phyloP scores from a whole-genome alignment of 2,888 invertebrate genomes.

The Endomychus coccineus region DNA sequence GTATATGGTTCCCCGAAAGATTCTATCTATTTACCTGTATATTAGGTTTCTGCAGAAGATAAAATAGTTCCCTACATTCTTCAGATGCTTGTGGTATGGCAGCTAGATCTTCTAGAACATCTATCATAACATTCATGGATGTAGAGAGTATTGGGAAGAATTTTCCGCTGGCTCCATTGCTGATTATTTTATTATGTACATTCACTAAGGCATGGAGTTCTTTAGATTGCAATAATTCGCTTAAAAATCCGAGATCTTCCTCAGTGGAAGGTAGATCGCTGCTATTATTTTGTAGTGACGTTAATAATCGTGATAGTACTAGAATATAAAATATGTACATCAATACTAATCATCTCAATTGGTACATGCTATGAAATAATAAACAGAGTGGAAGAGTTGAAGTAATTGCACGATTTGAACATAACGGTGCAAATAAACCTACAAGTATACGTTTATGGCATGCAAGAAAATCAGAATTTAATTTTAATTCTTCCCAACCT shows the following conservation, averaged over 20 bases:
- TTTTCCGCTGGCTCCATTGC: slow-evolving; percentile 76
- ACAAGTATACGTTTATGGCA: no score
- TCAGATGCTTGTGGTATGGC: slow-evolving; percentile 59
- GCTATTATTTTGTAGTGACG: slow-evolving; percentile 75
- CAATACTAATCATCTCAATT: no score
- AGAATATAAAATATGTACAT: no score
- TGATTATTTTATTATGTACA: slow-evolving; percentile 82
- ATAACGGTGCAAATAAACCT: no score
- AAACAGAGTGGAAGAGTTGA: no score
- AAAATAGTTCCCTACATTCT: slow-evolving; percentile 72
- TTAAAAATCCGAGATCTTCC: slow-evolving; percentile 80
- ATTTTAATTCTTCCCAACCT: no score
- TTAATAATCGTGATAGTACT: slow-evolving; percentile 74
- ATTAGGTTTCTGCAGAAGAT: slow-evolving; percentile 76
- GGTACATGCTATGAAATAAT: no score
- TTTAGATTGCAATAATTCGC: slow-evolving; percentile 75
- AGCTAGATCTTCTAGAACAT: slow-evolving; percentile 71
- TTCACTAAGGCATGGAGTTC: slow-evolving; percentile 85
- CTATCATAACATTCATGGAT: slow-evolving; percentile 69
- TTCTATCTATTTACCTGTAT: slow-evolving; percentile 67
- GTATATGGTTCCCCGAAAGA: no score
- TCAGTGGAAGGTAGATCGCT: slow-evolving; percentile 60
- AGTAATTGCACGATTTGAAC: no score
- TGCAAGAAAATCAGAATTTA: no score
- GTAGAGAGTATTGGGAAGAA: slow-evolving; percentile 79